Conservation (phyloP, 2,113 vertebrate species). For the Oryzias woworae region DNA sequence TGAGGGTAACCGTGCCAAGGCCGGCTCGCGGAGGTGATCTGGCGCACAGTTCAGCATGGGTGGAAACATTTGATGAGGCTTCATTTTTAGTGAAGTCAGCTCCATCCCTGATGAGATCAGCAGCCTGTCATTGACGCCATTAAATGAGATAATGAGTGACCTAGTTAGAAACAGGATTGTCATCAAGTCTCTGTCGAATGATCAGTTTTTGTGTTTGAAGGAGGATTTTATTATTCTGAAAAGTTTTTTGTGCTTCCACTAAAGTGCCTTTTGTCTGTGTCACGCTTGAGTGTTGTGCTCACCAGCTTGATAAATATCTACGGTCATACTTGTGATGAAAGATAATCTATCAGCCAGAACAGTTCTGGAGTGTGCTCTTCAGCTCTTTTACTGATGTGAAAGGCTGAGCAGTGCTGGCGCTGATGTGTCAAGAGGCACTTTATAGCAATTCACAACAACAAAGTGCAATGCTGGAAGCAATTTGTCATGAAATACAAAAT, state of each 20-base stretch:
- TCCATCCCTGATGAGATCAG: no score
- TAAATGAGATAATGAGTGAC: constrained; percentile 15
- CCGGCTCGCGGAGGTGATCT: no score
- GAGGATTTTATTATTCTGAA: constrained; percentile 17
- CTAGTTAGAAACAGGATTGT: constrained; percentile 19
- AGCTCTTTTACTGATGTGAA: constrained; percentile 41
- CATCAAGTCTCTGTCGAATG: constrained; percentile 19
- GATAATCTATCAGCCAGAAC: constrained; percentile 42
- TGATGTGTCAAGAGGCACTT: constrained; percentile 62
- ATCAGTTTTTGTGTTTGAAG: constrained; percentile 33
- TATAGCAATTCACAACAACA: constrained; percentile 43
- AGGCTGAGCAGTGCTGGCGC: constrained; percentile 29
- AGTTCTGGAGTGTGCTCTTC: constrained; percentile 32
- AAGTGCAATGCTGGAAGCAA: constrained; percentile 45
- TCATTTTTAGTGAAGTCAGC: no score
- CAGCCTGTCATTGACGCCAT: neutral
- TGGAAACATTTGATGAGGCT: no score
- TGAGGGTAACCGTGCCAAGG: no score
- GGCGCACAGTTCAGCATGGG: no score
- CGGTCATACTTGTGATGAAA: constrained; percentile 38
- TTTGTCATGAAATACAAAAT: constrained; percentile 21
- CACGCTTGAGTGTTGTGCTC: constrained; percentile 5
- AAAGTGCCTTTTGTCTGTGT: constrained; percentile 29
- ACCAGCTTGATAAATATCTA: constrained; percentile 34
- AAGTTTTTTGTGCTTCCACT: constrained; percentile 19